Evolutionary conservation across 2,113 vertebrate genomes (phyloP), one percentile per base, ranked within the genome.

Genomic region (Calyptommatus sinebrachiatus): DNA sequence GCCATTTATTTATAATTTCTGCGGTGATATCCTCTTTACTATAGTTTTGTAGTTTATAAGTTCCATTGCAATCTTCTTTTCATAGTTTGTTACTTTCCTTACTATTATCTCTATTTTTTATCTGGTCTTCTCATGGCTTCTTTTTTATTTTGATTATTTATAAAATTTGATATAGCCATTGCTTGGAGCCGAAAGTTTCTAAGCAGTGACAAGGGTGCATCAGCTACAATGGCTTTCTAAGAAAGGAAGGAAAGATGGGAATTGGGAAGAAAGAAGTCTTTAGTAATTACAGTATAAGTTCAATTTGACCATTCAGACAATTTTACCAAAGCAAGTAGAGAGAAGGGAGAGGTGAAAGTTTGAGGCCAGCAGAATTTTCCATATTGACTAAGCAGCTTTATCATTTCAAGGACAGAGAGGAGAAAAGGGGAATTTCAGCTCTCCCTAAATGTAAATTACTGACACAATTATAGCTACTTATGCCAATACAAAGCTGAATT

Each of bases 401-500:
- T 82, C 83, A 83, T 73, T 80, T 88, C 83, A 92, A 93, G 78
- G 79, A 53, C 85, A 92, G 67, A 78, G 87, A 2, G 18, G 21
- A n/a, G 45, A 22, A 71, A 21, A 71, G 84, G 90, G 60, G 70
- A 12, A 83, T 53, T 90, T 87, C 28, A 83, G 0, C 26, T 74
- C 68, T 90, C 45, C 50, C 41, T 87, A 85, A 83, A 89, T 83
- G 80, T 76, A 89, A 88, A 84, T 87, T 87, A 87, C 77, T 78
- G 80, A 82, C 79, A 89, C 68, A 86, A 87, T n/a, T 86, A 80
- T 71, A 83, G 75, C 80, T 74, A 83, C 74, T 85, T 84, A 89
- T 46, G 70, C 60, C 80, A 89, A 90, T 77, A 84, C 83, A 77
- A 89, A 91, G 68, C 46, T 79, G 68, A 89, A 90, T 82, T 89